These are phyloP conservation scores for Corydoras sp. DNA, from an alignment of 2,113 vertebrate species.

Conservation along the genomic window DNA sequence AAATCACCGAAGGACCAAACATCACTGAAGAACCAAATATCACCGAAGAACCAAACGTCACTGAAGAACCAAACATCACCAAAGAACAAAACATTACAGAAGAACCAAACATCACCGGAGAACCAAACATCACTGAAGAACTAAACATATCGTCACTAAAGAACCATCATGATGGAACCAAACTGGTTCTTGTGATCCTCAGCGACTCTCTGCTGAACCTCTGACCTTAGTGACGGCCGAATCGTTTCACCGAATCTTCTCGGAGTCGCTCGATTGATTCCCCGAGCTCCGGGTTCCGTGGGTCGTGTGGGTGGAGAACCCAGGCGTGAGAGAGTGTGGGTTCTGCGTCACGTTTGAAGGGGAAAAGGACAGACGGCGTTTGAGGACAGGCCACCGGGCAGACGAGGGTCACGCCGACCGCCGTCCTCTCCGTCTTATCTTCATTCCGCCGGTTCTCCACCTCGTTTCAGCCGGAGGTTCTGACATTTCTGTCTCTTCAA, in stretches of 20 bases:
- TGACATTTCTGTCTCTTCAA: slow-evolving; percentile 33
- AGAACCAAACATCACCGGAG: too few relatives aligned
- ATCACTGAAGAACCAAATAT: too few relatives aligned
- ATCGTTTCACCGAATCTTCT: background rate
- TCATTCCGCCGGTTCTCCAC: background rate
- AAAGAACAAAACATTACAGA: too few relatives aligned
- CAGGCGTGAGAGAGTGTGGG: slow-evolving; percentile 9
- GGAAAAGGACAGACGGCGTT: slow-evolving; percentile 1
- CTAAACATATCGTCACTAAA: too few relatives aligned
- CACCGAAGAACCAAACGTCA: too few relatives aligned
- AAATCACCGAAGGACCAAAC: too few relatives aligned
- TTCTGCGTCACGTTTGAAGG: background rate
- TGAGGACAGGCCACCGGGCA: background rate
- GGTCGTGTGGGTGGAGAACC: slow-evolving; percentile 12
- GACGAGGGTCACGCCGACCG: background rate
- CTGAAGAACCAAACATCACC: too few relatives aligned
- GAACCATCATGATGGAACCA: too few relatives aligned
- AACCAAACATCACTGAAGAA: too few relatives aligned
- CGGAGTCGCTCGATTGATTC: slow-evolving; percentile 6
- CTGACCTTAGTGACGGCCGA: background rate
- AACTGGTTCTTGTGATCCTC: too few relatives aligned
- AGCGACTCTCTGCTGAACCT: too few relatives aligned
- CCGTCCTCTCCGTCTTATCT: slow-evolving; percentile 20
- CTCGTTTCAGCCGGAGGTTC: slow-evolving; percentile 22
- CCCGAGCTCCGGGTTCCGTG: background rate